Evolutionary conservation across 35 echinoderm and acorn worm genomes (phyloP).

Genomic region (Ophiothrix spiculata): DNA sequence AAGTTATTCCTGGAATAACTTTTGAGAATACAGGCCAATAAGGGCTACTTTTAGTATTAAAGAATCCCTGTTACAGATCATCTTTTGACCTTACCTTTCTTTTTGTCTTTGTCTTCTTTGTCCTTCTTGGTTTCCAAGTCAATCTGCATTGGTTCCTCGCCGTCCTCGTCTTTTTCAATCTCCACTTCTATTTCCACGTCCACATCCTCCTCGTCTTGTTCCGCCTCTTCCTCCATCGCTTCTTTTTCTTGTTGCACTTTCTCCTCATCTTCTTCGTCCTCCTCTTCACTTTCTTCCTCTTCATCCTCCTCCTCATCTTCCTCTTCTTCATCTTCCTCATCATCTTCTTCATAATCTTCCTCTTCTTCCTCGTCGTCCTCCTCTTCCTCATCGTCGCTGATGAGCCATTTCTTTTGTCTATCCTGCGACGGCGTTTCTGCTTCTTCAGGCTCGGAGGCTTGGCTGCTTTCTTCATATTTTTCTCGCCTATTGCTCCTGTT

Average conservation of each 20-base stretch:
- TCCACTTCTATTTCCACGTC: background rate
- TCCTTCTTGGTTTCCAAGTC: constrained; percentile 2
- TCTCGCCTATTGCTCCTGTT: background rate
- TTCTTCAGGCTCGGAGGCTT: constrained; percentile 9
- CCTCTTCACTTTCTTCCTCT: background rate
- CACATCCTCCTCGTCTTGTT: background rate
- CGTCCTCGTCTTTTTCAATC: too few relatives aligned
- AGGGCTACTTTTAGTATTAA: too few relatives aligned
- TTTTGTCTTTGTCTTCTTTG: background rate
- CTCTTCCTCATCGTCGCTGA: constrained; percentile 22
- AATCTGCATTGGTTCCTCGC: background rate
- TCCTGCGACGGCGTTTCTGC: background rate
- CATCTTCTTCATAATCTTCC: constrained; percentile 17
- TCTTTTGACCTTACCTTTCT: background rate
- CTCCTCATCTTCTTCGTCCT: background rate
- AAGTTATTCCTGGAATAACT: too few relatives aligned
- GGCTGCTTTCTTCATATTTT: background rate
- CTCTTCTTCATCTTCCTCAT: background rate
- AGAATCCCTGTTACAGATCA: too few relatives aligned
- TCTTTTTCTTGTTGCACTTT: too few relatives aligned
- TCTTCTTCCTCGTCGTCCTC: constrained; percentile 15
- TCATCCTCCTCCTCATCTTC: background rate
- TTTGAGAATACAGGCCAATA: too few relatives aligned
- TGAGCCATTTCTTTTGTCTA: background rate
- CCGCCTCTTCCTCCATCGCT: too few relatives aligned